Evolutionary conservation across 2,888 invertebrate genomes (phyloP).

Genomic region (Germaria angustata): DNA sequence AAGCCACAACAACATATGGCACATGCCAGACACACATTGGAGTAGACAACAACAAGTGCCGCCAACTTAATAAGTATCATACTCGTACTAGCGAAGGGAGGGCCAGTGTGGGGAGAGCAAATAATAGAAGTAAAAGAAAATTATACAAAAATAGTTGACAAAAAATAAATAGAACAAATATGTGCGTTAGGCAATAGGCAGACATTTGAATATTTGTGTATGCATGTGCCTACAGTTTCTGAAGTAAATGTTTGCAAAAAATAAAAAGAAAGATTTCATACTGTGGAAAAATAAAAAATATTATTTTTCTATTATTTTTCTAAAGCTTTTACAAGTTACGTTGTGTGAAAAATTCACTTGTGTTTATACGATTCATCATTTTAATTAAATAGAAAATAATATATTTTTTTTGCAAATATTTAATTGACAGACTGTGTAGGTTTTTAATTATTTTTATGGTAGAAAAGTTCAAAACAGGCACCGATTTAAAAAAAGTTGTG

Average conservation of each 20-base stretch:
- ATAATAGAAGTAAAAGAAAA: neutral
- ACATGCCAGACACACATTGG: conserved; percentile 48
- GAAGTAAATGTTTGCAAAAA: neutral
- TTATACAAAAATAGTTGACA: conserved; percentile 27
- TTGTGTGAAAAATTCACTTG: too few relatives aligned
- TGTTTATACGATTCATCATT: too few relatives aligned
- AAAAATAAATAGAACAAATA: conserved; percentile 28
- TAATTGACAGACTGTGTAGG: neutral
- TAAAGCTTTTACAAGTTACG: neutral
- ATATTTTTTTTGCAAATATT: neutral
- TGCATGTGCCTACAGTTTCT: neutral
- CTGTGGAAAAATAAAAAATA: too few relatives aligned
- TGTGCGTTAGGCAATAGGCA: conserved; percentile 13
- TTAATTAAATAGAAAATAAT: too few relatives aligned
- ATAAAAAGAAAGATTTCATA: neutral
- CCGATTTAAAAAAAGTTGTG: neutral
- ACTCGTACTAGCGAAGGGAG: neutral
- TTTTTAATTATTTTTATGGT: neutral
- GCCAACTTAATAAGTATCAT: conserved; percentile 22
- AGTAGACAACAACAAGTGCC: conserved; percentile 56
- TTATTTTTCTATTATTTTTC: neutral
- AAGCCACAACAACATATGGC: conserved; percentile 16
- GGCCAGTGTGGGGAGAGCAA: neutral
- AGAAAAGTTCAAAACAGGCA: neutral
- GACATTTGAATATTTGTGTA: neutral